Base-by-base conservation (phyloP, 1,140 invertebrate species). In the Saxidomus purpurata region DNA sequence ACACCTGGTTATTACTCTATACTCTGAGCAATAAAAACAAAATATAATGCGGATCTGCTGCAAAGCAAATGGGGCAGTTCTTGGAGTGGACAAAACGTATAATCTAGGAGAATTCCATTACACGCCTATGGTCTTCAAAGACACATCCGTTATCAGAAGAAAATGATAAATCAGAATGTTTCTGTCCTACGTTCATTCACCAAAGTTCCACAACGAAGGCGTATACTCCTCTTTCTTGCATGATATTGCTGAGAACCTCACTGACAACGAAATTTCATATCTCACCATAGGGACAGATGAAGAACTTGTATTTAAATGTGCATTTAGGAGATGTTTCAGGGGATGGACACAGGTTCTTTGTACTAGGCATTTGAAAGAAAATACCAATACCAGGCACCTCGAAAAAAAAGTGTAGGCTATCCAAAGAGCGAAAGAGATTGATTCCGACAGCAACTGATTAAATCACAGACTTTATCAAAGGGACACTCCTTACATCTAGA, bases 151-250 rank as follows among this genome's bases (percentile, higher is more conserved):
- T 1, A 11, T 61, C 9, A 36, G 36, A 13, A 19, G 52, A 77
- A 74, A 15, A 25, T 6, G 15, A 77, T 11, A 71, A 79, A 63
- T 34, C 74, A 34, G 63, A 79, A 13, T 4, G 22, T 25, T 87
- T 79, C 19, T 69, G 85, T 9, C 85, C 85, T 15, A 87, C 74
- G 31, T 87, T 79, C 38, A 79, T 87, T 17, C 85, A 87, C 59
- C 77, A 71, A 1, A 79, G 67, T 38, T 87, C 69, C 19, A 22
- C 49, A 17, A 4, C 52, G 4, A 77, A 59, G 61, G 40, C 55
- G n/a, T n/a, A 34, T 63, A 87, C 47, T 25, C 9, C 43, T 77
- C 34, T 19, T 87, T 87, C 43, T 63, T 87, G 2, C 85, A 63
- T 55, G 74, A 79, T 2, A 87, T 87, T 19, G 69, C 49, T 22